A percentile compares a stretch with the other conserved stretches of the same genome.
phyloP scores from a whole-genome alignment of 2,113 vertebrate genomes.

The Pedionomus torquatus region DNA sequence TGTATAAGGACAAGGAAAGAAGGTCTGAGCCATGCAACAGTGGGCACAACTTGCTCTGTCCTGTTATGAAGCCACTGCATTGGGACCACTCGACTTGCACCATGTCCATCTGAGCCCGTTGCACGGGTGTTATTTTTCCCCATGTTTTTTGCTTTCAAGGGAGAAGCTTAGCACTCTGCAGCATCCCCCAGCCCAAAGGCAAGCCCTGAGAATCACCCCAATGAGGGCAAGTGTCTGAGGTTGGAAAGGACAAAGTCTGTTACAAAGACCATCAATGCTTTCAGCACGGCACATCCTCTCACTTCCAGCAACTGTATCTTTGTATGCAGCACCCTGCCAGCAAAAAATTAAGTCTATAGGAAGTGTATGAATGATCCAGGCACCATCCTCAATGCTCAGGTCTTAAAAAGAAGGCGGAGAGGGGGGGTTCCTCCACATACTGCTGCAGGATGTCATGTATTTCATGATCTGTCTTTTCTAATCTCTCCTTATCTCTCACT shows the following conservation, averaged over 20 bases:
- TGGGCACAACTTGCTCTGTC: not conserved
- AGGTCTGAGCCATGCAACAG: not conserved
- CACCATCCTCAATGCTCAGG: not conserved
- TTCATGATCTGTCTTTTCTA: constrained; percentile 49
- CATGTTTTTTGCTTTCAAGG: not conserved
- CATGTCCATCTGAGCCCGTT: not conserved
- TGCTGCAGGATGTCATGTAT: constrained; percentile 48
- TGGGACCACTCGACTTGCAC: not conserved
- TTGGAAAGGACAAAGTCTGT: not conserved
- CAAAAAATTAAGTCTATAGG: not conserved
- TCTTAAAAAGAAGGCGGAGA: not conserved
- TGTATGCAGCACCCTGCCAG: not conserved
- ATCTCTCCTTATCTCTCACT: constrained; percentile 40
- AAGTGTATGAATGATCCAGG: not conserved
- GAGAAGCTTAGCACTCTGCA: not conserved
- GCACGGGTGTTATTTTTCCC: accelerated
- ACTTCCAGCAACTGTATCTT: not conserved
- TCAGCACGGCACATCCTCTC: not conserved
- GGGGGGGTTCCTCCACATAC: not conserved
- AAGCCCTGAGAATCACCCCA: not conserved
- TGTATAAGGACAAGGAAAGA: accelerated
- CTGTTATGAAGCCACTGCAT: not conserved
- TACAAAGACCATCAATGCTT: not conserved
- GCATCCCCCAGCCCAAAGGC: not conserved
- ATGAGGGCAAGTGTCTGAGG: accelerated